These are phyloP conservation scores for Drosophila ficusphila DNA, from an alignment of 1,140 invertebrate species.

Conservation along the genomic window DNA sequence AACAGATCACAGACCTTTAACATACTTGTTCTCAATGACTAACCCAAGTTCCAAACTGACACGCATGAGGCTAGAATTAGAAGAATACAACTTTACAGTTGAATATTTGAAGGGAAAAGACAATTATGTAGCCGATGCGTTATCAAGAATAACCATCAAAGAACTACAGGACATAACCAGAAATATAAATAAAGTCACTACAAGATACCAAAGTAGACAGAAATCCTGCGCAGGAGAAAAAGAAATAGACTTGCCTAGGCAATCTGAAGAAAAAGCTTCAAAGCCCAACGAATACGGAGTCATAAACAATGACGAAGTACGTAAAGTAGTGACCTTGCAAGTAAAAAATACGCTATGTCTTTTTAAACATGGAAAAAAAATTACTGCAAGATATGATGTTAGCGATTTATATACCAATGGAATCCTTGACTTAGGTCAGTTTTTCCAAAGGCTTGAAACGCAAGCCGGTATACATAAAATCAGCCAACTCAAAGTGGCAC, in stretches of 20 bases:
- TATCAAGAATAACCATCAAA: not conserved
- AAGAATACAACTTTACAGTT: constrained; percentile 73
- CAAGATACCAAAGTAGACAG: not conserved
- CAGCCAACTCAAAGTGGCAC: not conserved
- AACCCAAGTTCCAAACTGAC: constrained; percentile 64
- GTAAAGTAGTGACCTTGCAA: no score
- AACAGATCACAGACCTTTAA: constrained; percentile 2
- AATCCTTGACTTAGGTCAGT: not conserved
- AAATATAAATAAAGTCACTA: constrained; percentile 20
- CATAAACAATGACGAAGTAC: no score
- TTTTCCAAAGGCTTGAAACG: not conserved
- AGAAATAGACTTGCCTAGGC: no score
- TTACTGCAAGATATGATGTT: not conserved
- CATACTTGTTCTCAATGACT: not conserved
- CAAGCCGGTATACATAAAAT: not conserved
- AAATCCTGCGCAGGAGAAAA: not conserved
- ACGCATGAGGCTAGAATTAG: constrained; percentile 41
- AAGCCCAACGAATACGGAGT: no score
- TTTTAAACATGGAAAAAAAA: no score
- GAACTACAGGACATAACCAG: not conserved
- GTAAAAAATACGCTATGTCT: no score
- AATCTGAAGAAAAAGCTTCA: not conserved
- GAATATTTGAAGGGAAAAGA: constrained; percentile 34
- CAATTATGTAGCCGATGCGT: no score
- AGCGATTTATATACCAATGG: not conserved